A percentile compares a stretch with the other conserved stretches of the same genome.
These are phyloP conservation scores for Cremastinae sp. DNA, from an alignment of 2,888 invertebrate genomes.

Conservation along the genomic window DNA sequence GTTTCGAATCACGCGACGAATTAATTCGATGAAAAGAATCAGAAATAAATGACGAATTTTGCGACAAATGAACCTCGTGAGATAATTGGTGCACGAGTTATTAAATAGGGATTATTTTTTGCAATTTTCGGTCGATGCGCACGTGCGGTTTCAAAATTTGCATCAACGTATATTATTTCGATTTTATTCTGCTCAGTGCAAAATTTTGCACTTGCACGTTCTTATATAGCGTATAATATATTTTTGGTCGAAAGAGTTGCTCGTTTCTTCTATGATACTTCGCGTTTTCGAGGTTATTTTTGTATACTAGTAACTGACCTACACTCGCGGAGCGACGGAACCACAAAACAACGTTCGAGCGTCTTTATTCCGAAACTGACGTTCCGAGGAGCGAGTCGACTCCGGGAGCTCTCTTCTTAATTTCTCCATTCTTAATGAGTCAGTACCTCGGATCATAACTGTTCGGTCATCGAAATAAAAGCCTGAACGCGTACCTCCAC, in stretches of 20 bases:
- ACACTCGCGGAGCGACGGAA: conserved; percentile 50
- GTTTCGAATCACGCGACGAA: conserved; percentile 14
- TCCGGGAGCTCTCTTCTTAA: conserved; percentile 6
- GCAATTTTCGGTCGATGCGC: neutral
- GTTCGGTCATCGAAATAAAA: neutral
- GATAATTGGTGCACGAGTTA: conserved; percentile 15
- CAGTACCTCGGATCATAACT: neutral
- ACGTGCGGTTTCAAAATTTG: conserved; percentile 14
- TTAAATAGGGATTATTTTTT: conserved; percentile 36
- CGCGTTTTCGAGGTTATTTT: conserved; percentile 64
- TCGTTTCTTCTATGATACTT: neutral
- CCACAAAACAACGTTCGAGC: neutral
- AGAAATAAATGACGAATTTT: conserved; percentile 21
- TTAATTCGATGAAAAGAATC: conserved; percentile 8
- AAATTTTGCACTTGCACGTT: neutral
- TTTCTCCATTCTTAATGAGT: neutral
- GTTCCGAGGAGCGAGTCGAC: conserved; percentile 56
- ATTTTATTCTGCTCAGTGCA: neutral
- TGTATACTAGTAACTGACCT: conserved; percentile 63
- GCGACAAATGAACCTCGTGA: neutral
- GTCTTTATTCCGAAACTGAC: conserved; percentile 62
- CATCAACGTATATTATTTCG: neutral
- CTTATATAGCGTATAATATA: neutral
- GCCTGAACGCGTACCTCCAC: neutral
- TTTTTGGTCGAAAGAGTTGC: neutral